Conservation (phyloP, 2,113 vertebrate species). For the Muscicapa adusta region DNA sequence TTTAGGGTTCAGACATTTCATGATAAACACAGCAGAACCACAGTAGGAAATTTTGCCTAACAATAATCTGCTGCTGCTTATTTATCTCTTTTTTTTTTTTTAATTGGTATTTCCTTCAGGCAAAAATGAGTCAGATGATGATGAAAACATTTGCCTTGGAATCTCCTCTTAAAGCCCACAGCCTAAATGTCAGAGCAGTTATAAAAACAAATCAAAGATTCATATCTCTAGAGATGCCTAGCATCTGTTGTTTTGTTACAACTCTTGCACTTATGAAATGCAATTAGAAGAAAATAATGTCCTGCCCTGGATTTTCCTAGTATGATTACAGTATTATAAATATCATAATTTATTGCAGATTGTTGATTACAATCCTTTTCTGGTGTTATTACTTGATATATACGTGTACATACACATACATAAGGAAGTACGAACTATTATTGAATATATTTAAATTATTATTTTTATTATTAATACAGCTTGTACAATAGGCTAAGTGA, state of each 20-base stretch:
- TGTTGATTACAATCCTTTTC: not conserved
- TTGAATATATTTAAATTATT: not conserved
- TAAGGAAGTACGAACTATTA: not conserved
- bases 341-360: not conserved
- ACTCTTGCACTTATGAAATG: not conserved
- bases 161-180: not conserved
- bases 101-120: not conserved
- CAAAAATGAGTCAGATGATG: constrained; percentile 10
- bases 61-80: not conserved
- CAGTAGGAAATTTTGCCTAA: not conserved
- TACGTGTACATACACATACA: not conserved
- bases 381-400: not conserved
- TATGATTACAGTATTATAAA: not conserved
- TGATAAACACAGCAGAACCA: not conserved
- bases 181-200: constrained; percentile 28
- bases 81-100: not conserved
- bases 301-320: not conserved
- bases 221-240: not conserved
- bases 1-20: not conserved
- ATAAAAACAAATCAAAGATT: constrained; percentile 37
- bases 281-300: constrained; percentile 22
- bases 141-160: constrained; percentile 36
- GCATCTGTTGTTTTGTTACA: constrained; percentile 52
- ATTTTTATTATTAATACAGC: not conserved
- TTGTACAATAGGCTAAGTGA: not conserved